A percentile compares a stretch with the other conserved stretches of the same genome.
Evolutionary conservation across 2,113 vertebrate genomes (phyloP).

Genomic region (Pseudorhombus dupliciocellatus): DNA sequence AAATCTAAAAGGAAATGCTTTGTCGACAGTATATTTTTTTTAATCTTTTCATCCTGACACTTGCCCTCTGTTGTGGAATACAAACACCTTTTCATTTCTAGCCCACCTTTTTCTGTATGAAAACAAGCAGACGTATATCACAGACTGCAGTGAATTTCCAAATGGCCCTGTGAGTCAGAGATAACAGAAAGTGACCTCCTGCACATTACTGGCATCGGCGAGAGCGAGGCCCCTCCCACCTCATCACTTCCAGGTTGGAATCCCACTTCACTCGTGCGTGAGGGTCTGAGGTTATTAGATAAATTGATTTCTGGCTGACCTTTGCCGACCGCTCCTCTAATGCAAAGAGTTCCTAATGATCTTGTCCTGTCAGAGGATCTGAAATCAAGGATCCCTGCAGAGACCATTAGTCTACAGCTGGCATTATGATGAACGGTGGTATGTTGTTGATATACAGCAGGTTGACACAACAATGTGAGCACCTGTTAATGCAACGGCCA

Average conservation of each 20-base stretch:
- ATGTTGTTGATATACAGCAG: slow-evolving; percentile 18
- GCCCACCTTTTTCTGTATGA: background rate
- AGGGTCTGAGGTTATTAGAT: slow-evolving; percentile 54
- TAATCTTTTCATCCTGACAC: background rate
- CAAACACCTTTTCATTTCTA: background rate
- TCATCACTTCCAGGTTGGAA: slow-evolving; percentile 49
- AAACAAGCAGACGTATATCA: background rate
- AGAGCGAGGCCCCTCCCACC: slow-evolving; percentile 12
- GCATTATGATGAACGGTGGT: slow-evolving; percentile 39
- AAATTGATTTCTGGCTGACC: slow-evolving; percentile 74
- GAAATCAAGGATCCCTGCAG: slow-evolving; percentile 64
- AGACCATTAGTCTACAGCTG: slow-evolving; percentile 48
- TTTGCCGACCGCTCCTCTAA: slow-evolving; percentile 57
- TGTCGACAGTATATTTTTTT: background rate
- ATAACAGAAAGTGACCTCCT: background rate
- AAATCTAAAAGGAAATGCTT: background rate
- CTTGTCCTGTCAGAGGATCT: slow-evolving; percentile 78
- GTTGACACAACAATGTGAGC: slow-evolving; percentile 38
- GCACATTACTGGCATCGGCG: slow-evolving; percentile 5
- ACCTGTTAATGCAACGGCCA: slow-evolving; percentile 47
- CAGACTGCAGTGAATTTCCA: background rate
- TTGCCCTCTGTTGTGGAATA: background rate
- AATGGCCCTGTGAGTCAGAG: slow-evolving; percentile 19
- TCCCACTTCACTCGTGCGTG: slow-evolving; percentile 4
- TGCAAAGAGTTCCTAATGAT: slow-evolving; percentile 75